A percentile compares a stretch with the other conserved stretches of the same genome.
Evolutionary conservation across 1,140 invertebrate species (phyloP).

Genomic region (Asobara japonica): DNA sequence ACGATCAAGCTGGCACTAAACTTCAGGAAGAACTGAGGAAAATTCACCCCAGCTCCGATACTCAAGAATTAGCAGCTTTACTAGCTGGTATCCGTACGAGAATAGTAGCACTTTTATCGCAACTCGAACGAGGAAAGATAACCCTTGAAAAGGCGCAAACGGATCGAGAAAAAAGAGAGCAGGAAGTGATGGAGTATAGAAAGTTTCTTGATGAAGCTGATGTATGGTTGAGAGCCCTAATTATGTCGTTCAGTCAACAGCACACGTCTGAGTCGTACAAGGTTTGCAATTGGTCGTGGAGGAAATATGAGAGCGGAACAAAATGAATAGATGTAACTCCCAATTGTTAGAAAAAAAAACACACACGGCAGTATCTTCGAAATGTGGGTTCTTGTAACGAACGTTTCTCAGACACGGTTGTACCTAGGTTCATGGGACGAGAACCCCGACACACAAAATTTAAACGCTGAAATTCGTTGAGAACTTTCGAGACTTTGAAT

Average conservation of each 20-base stretch:
- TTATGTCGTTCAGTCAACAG: slow-evolving; percentile 46
- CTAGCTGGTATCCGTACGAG: slow-evolving; percentile 65
- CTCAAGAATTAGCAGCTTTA: slow-evolving; percentile 64
- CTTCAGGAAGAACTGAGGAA: slow-evolving; percentile 67
- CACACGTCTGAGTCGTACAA: slow-evolving; percentile 45
- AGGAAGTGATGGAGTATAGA: slow-evolving; percentile 71
- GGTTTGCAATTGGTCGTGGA: slow-evolving; percentile 40
- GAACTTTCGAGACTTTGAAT: too few species aligned
- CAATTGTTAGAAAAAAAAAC: too few species aligned
- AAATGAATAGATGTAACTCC: too few species aligned
- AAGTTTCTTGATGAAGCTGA: slow-evolving; percentile 72
- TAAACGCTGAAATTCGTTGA: too few species aligned
- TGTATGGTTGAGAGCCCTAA: slow-evolving; percentile 67
- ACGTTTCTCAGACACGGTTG: too few species aligned
- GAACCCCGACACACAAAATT: too few species aligned
- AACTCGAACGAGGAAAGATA: slow-evolving; percentile 71
- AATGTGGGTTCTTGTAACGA: too few species aligned
- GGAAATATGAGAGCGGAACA: too few species aligned
- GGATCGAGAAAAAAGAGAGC: slow-evolving; percentile 66
- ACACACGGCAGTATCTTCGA: too few species aligned
- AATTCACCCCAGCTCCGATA: slow-evolving; percentile 67
- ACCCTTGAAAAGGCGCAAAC: slow-evolving; percentile 69
- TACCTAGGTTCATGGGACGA: too few species aligned
- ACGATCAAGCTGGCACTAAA: slow-evolving; percentile 68
- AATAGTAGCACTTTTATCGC: slow-evolving; percentile 69